phyloP scores from a whole-genome alignment of 2,113 vertebrate genomes.

The human (Homo sapiens) region GRCh38 chr16:82690501-82691000 shows the following conservation, averaged over 20 bases:
- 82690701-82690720: neutral
- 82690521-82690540: neutral
- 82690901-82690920: neutral
- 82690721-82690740: neutral
- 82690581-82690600: neutral
- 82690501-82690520: neutral
- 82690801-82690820: neutral
- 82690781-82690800: too few relatives aligned
- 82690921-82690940: neutral
- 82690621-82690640: neutral
- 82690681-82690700: neutral
- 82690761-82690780: neutral
- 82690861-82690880: fast-evolving
- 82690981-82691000: neutral
- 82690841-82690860: neutral
- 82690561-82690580: neutral
- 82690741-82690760: fast-evolving
- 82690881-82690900: neutral
- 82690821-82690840: neutral
- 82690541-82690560: neutral
- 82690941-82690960: neutral
- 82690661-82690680: neutral
- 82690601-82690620: neutral
- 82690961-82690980: neutral
- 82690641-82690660: neutral